Percentiles rank a stretch among this genome's conserved stretches.
Conservation (phyloP, 2,888 invertebrate genomes). For the Syrphus vitripennis region DNA sequence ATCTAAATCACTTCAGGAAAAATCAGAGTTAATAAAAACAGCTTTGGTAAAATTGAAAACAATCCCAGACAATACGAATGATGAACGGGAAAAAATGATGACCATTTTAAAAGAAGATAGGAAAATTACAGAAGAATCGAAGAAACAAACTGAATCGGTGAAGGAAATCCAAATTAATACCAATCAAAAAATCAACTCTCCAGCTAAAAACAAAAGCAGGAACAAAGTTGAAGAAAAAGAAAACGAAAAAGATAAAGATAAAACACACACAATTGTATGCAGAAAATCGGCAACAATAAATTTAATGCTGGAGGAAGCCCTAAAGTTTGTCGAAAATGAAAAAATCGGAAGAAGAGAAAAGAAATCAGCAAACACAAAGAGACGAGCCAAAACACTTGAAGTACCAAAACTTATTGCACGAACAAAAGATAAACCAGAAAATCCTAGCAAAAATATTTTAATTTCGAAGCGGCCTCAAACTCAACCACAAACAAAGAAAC, state of each 20-base stretch:
- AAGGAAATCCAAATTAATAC: background rate
- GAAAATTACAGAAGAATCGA: background rate
- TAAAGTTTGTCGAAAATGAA: conserved; percentile 33
- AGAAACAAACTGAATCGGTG: background rate
- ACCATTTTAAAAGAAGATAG: background rate
- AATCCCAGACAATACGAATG: background rate
- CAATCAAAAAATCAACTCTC: background rate
- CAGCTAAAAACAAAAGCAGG: background rate
- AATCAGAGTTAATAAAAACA: background rate
- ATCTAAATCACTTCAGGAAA: background rate
- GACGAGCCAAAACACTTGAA: background rate
- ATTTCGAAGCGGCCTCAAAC: background rate
- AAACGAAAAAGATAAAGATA: background rate
- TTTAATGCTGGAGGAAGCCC: conserved; percentile 36
- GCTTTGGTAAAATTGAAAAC: background rate
- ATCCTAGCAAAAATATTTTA: background rate
- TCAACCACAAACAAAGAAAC: background rate
- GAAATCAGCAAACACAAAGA: background rate
- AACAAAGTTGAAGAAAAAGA: background rate
- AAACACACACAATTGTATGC: background rate
- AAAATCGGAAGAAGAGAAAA: background rate
- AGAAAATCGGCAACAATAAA: background rate
- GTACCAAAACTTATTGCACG: background rate
- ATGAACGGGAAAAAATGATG: background rate
- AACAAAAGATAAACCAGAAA: background rate